phyloP scores from a whole-genome alignment of 1,140 invertebrate species.

The Galleria mellonella region DNA sequence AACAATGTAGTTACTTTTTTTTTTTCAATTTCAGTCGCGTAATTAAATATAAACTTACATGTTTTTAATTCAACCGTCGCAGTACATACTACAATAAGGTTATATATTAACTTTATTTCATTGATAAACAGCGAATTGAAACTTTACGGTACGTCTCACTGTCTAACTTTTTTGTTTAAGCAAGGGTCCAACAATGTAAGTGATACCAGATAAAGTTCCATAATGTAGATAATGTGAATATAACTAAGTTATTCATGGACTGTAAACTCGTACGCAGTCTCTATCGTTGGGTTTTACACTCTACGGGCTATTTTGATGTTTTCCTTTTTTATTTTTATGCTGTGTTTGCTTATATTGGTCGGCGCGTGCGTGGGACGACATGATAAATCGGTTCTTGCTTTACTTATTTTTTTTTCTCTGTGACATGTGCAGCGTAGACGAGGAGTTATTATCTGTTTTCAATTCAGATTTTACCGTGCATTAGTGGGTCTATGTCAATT shows the following conservation, averaged over 20 bases:
- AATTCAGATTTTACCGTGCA: conserved; percentile 39
- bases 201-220: conserved; percentile 63
- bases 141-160: conserved; percentile 22
- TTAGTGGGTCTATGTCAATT: conserved; percentile 28
- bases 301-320: conserved; percentile 52
- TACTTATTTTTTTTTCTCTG: conserved; percentile 48
- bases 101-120: conserved; percentile 1
- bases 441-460: conserved; percentile 50
- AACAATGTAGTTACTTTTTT: not conserved
- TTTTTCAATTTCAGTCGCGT: no score
- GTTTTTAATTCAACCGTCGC: no score
- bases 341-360: conserved; percentile 55
- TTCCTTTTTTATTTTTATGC: conserved; percentile 46
- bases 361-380: conserved; percentile 62
- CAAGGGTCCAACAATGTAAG: conserved; percentile 43
- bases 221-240: conserved; percentile 73
- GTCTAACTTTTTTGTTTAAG: conserved; percentile 32
- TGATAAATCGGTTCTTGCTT: conserved; percentile 65
- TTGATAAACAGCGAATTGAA: conserved; percentile 29
- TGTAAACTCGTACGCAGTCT: conserved; percentile 41
- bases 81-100: no score
- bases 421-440: conserved; percentile 57
- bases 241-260: conserved; percentile 67
- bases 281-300: conserved; percentile 71
- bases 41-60: no score